Percentiles rank a stretch among this genome's conserved stretches.
Evolutionary conservation across 1,140 invertebrate genomes (phyloP).

Genomic region (Ephestia elutella): DNA sequence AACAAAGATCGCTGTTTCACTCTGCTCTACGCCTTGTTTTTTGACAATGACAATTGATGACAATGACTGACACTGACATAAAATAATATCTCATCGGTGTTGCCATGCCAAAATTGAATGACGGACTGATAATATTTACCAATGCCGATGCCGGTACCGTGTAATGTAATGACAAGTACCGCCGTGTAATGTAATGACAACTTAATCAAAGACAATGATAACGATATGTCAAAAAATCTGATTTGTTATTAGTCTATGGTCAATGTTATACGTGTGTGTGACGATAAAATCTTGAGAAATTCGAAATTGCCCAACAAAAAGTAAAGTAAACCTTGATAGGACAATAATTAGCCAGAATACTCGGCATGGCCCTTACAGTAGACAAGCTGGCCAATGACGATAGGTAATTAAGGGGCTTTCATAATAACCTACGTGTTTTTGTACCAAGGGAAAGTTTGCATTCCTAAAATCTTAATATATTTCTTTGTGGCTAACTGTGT

Average conservation of each 20-base stretch:
- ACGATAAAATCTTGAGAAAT: neutral
- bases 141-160: too few species aligned
- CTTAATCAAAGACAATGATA: slow-evolving; percentile 1
- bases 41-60: too few species aligned
- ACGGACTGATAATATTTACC: too few species aligned
- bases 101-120: too few species aligned
- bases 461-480: slow-evolving; percentile 12
- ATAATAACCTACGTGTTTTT: slow-evolving; percentile 22
- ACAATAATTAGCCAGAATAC: neutral
- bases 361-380: slow-evolving; percentile 51
- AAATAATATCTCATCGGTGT: too few species aligned
- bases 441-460: slow-evolving; percentile 38
- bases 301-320: neutral
- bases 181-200: too few species aligned
- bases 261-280: slow-evolving; percentile 22
- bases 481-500: slow-evolving; percentile 16
- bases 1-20: too few species aligned
- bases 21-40: too few species aligned
- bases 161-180: too few species aligned
- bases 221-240: slow-evolving; percentile 3
- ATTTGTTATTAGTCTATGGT: slow-evolving; percentile 20
- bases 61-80: too few species aligned
- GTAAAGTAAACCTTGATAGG: neutral
- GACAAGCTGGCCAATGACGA: slow-evolving; percentile 58
- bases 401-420: slow-evolving; percentile 32